These are phyloP conservation scores for Oxyscelio sp. DNA, from an alignment of 2,888 invertebrate species.

Conservation along the genomic window DNA sequence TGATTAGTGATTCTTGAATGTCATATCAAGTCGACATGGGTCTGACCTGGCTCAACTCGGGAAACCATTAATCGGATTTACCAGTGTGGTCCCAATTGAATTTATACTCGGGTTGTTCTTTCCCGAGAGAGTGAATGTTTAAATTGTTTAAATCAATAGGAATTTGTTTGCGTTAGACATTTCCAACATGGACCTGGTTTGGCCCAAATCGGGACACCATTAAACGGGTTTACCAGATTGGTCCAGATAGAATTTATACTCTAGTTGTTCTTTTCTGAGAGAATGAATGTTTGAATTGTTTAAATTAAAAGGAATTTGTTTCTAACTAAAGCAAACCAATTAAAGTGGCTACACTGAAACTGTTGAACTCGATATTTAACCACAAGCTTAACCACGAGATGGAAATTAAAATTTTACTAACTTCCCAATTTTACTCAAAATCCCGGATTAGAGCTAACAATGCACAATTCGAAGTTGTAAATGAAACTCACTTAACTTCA, in stretches of 20 bases:
- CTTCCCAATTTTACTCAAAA: slow-evolving; percentile 5
- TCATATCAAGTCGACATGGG: not conserved
- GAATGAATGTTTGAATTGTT: not conserved
- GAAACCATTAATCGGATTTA: too few species aligned
- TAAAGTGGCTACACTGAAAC: not conserved
- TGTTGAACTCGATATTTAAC: not conserved
- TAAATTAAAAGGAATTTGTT: not conserved
- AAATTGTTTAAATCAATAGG: not conserved
- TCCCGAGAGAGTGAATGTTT: not conserved
- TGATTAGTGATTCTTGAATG: not conserved
- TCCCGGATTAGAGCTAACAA: slow-evolving; percentile 13
- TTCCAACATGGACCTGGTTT: too few species aligned
- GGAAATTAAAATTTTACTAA: slow-evolving; percentile 11
- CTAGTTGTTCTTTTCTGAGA: not conserved
- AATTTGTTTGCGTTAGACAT: too few species aligned
- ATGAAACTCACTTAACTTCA: slow-evolving; percentile 4
- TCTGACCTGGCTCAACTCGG: too few species aligned
- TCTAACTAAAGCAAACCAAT: not conserved
- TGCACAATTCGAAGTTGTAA: not conserved
- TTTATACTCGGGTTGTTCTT: not conserved
- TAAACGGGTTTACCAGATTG: too few species aligned
- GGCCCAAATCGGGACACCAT: too few species aligned
- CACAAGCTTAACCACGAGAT: not conserved
- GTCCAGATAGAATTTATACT: not conserved
- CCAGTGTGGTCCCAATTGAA: too few species aligned